Conservation (phyloP, 2,888 invertebrate species). For the Rhopalosiphum nymphaeae region DNA sequence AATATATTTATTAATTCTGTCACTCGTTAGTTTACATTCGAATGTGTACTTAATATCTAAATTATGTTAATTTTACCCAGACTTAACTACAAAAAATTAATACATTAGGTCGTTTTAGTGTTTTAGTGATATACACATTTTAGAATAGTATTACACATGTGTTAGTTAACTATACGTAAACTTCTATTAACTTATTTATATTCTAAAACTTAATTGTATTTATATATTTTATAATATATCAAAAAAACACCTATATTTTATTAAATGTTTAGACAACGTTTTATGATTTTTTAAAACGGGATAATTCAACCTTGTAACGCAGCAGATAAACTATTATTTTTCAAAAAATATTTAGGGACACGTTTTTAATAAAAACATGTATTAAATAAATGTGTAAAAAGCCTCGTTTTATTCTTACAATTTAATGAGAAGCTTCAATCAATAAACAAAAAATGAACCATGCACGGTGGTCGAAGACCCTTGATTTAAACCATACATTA, state of each 20-base stretch:
- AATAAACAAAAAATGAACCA: too few species aligned
- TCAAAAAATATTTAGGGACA: too few species aligned
- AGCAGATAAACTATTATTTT: too few species aligned
- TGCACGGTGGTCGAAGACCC: too few species aligned
- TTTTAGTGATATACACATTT: background rate
- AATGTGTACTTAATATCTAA: slow-evolving; percentile 2
- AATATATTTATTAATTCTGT: background rate
- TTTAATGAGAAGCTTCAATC: too few species aligned
- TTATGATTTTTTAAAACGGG: background rate
- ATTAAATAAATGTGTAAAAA: too few species aligned
- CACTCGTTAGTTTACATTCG: background rate
- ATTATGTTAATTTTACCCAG: background rate
- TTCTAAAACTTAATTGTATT: background rate
- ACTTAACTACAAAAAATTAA: background rate
- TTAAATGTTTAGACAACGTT: background rate
- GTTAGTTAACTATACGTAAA: background rate
- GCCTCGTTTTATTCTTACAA: too few species aligned
- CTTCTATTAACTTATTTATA: background rate
- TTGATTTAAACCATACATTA: background rate
- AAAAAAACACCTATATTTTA: background rate
- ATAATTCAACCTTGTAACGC: too few species aligned
- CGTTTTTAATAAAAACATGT: too few species aligned
- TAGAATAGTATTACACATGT: background rate
- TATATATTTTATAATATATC: background rate
- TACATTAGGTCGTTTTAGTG: background rate